A percentile compares a stretch with the other conserved stretches of the same genome.
Evolutionary conservation across 2,888 invertebrate genomes (phyloP).

Genomic region (Noctuana brunneofusca): DNA sequence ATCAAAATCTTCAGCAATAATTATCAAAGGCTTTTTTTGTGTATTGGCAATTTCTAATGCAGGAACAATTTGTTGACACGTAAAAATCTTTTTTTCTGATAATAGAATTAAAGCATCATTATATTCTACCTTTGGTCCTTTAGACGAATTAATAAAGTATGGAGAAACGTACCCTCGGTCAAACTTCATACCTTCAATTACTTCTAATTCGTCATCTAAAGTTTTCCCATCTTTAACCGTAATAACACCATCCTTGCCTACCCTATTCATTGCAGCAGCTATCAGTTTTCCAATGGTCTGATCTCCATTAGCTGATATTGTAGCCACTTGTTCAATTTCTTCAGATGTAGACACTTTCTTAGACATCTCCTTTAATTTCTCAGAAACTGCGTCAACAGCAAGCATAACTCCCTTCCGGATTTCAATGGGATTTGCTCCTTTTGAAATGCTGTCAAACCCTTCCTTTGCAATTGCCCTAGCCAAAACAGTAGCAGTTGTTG

Average conservation of each 20-base stretch:
- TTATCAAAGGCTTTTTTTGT: conserved; percentile 95
- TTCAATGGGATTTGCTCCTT: conserved; percentile 98
- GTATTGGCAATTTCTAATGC: conserved; percentile 96
- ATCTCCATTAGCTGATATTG: conserved; percentile 99
- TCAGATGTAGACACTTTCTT: conserved; percentile 96
- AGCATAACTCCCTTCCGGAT: conserved; percentile 94
- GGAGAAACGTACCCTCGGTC: conserved; percentile 99
- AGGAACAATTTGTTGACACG: conserved; percentile 96
- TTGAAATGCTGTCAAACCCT: conserved; percentile 98
- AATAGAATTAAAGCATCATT: conserved; percentile 96
- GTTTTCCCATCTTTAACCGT: conserved; percentile 99
- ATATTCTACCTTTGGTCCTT: conserved; percentile 98
- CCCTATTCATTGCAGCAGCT: conserved; percentile 97
- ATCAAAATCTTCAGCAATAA: conserved; percentile 97
- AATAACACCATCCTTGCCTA: conserved; percentile 98
- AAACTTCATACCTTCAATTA: conserved; percentile 99
- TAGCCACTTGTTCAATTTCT: conserved; percentile 99
- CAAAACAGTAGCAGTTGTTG: conserved; percentile 98
- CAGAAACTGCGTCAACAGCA: conserved; percentile 96
- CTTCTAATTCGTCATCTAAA: conserved; percentile 94
- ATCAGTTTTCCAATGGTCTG: conserved; percentile 94
- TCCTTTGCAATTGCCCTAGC: conserved; percentile 99
- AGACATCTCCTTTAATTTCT: conserved; percentile 92
- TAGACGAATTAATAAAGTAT: conserved; percentile 98
- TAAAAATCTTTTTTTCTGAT: conserved; percentile 98